Conservation (phyloP, 2,113 vertebrate genomes). For the Trachemys scripta region DNA sequence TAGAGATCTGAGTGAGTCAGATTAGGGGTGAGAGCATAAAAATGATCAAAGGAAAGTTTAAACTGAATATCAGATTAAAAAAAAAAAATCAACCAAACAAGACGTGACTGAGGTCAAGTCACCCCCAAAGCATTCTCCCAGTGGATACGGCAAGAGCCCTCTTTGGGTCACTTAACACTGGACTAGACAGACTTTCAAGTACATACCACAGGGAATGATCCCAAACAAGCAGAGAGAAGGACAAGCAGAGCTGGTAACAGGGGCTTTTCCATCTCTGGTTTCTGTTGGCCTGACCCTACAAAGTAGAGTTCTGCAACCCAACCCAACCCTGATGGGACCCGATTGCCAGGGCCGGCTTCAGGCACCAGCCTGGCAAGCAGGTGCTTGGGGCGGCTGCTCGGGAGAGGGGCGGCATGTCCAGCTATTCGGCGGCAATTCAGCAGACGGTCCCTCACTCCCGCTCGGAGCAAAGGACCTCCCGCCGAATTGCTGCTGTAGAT, state of each 20-base stretch:
- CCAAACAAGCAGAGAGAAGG: background rate
- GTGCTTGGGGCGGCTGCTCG: no score
- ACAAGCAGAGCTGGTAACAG: background rate
- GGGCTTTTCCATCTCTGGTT: background rate
- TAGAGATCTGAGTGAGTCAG: background rate
- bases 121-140: background rate
- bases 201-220: rapidly evolving
- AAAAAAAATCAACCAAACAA: no score
- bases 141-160: rapidly evolving
- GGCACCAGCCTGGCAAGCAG: no score
- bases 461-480: no score
- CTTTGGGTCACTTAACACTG: background rate
- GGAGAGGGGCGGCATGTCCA: no score
- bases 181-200: background rate
- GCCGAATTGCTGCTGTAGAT: no score
- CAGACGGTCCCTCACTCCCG: no score
- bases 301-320: background rate
- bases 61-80: rapidly evolving
- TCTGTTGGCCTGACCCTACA: background rate
- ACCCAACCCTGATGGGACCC: background rate
- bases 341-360: no score
- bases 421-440: no score
- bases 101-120: background rate
- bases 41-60: background rate
- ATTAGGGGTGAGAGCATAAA: rapidly evolving